These are phyloP conservation scores for Girardinus metallicus DNA, from an alignment of 2,797 vertebrate genomes.

Conservation along the genomic window DNA sequence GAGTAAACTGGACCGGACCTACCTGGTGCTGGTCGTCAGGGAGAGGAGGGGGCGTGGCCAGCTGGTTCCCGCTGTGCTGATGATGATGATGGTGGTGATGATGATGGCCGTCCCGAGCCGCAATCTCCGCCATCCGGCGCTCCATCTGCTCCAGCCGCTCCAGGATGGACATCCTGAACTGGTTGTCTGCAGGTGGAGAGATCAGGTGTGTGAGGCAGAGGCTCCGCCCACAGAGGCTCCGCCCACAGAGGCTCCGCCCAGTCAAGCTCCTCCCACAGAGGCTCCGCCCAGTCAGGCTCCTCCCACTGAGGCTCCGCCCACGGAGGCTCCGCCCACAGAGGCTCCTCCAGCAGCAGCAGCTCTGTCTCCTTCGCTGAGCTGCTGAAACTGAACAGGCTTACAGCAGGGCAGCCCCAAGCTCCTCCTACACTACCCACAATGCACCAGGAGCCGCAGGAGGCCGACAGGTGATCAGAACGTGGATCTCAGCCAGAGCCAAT, in stretches of 20 bases:
- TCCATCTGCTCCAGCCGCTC: constrained; percentile 94
- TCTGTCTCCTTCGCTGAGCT: background rate
- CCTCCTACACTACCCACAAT: constrained; percentile 21
- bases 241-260: background rate
- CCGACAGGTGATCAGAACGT: constrained; percentile 6
- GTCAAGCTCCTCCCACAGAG: too few species aligned
- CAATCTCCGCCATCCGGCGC: constrained; percentile 87
- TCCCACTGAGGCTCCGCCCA: background rate
- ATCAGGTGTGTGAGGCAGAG: constrained; percentile 1
- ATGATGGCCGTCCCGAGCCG: constrained; percentile 49
- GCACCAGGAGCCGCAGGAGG: background rate
- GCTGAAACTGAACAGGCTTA: background rate
- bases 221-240: background rate
- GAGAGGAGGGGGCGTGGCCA: constrained; percentile 48
- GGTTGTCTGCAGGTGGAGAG: constrained; percentile 82
- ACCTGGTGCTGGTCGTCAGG: constrained; percentile 71
- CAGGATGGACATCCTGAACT: constrained; percentile 93
- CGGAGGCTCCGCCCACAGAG: background rate
- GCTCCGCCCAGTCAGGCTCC: too few species aligned
- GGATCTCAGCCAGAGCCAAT: constrained; percentile 3
- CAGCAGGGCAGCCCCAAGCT: background rate
- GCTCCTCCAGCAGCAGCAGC: background rate
- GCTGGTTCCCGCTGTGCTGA: constrained; percentile 58
- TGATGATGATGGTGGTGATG: constrained; percentile 49
- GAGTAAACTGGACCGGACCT: constrained; percentile 3